A percentile compares a stretch with the other conserved stretches of the same genome.
phyloP scores from a whole-genome alignment of 2,113 vertebrate species.

The Actenoides hombroni region DNA sequence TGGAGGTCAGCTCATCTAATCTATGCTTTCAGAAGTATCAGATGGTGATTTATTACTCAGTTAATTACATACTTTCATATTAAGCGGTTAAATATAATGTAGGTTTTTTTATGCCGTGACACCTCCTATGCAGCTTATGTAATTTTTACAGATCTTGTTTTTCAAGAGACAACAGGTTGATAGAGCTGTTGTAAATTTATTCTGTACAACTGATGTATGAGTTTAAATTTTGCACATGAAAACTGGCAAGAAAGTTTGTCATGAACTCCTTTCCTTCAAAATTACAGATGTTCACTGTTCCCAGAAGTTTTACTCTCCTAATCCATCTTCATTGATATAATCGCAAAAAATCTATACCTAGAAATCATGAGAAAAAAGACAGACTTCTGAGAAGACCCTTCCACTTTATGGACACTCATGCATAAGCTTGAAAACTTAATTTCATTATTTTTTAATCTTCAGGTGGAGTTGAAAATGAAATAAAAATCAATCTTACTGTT shows the following conservation, averaged over 20 bases:
- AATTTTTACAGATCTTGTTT: background rate
- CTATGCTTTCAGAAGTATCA: background rate
- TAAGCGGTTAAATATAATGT: background rate
- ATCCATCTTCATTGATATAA: background rate
- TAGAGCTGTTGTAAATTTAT: background rate
- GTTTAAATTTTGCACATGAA: background rate
- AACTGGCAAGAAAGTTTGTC: background rate
- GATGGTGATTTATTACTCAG: background rate
- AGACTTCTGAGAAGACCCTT: background rate
- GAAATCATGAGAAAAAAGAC: background rate
- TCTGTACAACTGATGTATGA: background rate
- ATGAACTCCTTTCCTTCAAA: background rate
- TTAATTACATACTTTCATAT: background rate
- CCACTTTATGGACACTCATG: background rate
- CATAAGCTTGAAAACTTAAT: background rate
- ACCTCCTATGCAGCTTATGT: background rate
- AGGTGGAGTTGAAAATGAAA: constrained; percentile 28
- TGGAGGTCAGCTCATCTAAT: background rate
- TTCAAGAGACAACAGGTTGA: background rate
- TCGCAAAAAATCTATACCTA: background rate
- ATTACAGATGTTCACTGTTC: background rate
- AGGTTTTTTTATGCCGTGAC: background rate
- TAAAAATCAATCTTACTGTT: background rate
- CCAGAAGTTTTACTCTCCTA: background rate
- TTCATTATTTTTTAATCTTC: constrained; percentile 28